Percentiles rank a stretch among this genome's conserved stretches.
Evolutionary conservation across 2,888 invertebrate species (phyloP).

Genomic region (Mystacides longicornis): DNA sequence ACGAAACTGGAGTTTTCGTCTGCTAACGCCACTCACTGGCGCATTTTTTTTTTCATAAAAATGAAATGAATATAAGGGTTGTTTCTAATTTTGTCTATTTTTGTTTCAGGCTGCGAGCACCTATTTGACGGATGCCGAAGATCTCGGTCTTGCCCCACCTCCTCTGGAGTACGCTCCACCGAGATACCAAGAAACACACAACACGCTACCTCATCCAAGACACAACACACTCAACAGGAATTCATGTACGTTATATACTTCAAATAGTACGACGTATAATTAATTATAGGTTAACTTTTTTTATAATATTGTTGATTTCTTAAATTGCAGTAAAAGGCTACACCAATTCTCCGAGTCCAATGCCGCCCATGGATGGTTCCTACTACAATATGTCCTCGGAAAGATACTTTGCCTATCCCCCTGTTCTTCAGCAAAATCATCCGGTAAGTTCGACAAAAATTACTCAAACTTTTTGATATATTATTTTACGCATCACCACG

Average conservation of each 20-base stretch:
- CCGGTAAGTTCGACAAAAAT: slow-evolving; percentile 19
- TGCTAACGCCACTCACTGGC: too few species aligned
- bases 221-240: slow-evolving; percentile 49
- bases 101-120: slow-evolving; percentile 45
- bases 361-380: slow-evolving; percentile 69
- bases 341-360: slow-evolving; percentile 59
- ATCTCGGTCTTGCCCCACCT: slow-evolving; percentile 52
- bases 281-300: too few species aligned
- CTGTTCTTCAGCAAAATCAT: slow-evolving; percentile 41
- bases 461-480: too few species aligned
- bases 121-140: slow-evolving; percentile 50
- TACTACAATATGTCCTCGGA: slow-evolving; percentile 76
- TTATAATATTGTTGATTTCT: background rate
- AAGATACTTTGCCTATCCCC: slow-evolving; percentile 73
- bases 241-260: slow-evolving; percentile 37
- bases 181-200: slow-evolving; percentile 43
- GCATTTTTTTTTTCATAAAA: too few species aligned
- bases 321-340: slow-evolving; percentile 49
- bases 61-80: too few species aligned
- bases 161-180: slow-evolving; percentile 58
- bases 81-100: background rate
- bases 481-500: too few species aligned
- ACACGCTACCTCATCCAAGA: slow-evolving; percentile 51
- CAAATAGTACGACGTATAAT: too few species aligned
- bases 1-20: too few species aligned